Percentiles rank a stretch among this genome's conserved stretches.
Conservation (phyloP, 2,888 invertebrate genomes). For the Scaptomyza cyrtandrae region DNA sequence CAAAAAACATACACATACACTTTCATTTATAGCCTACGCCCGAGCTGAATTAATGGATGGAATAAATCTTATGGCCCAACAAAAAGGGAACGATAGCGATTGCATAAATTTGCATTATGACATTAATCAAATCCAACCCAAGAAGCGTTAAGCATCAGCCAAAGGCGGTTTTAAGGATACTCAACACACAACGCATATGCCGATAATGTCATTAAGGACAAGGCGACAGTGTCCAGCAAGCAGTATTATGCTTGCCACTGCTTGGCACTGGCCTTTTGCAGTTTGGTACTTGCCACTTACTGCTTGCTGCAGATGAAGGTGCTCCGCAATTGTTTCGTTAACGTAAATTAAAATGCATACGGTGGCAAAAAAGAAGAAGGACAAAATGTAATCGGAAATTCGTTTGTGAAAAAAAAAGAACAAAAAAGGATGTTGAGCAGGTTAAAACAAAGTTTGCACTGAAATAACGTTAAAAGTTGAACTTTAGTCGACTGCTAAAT, state of each 20-base stretch:
- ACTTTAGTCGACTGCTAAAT: not conserved
- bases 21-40: conserved; percentile 29
- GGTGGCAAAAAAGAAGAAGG: conserved; percentile 47
- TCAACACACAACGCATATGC: conserved; percentile 64
- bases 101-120: conserved; percentile 76
- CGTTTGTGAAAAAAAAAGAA: conserved; percentile 52
- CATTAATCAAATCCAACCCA: conserved; percentile 73
- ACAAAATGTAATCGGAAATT: conserved; percentile 73
- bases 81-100: conserved; percentile 45
- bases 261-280: not conserved
- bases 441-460: conserved; percentile 7
- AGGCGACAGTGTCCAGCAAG: not conserved
- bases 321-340: conserved; percentile 71
- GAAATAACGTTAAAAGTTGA: not conserved
- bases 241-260: not conserved
- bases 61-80: conserved; percentile 62
- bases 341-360: conserved; percentile 72
- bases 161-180: conserved; percentile 34
- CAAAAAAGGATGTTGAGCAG: conserved; percentile 7
- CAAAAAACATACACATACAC: not conserved
- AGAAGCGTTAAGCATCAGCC: conserved; percentile 32
- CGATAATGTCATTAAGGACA: conserved; percentile 70
- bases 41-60: conserved; percentile 58
- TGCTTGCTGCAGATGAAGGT: conserved; percentile 1
- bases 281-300: not conserved